Conservation (phyloP, 2,113 vertebrate genomes). For the Poeciliopsis turrubarensis region DNA sequence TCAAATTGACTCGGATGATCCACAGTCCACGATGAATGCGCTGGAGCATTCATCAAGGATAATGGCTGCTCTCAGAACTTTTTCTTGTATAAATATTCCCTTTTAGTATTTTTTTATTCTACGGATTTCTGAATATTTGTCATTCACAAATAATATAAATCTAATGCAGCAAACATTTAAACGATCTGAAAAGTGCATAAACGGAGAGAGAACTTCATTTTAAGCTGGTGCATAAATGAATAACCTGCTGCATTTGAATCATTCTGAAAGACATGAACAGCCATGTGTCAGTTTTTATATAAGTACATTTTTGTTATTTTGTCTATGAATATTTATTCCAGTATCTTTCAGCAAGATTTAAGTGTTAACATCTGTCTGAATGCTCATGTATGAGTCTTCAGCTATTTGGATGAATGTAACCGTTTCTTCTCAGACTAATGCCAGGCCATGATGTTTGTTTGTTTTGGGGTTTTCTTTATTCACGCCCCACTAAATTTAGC, state of each 20-base stretch:
- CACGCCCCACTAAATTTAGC: constrained; percentile 52
- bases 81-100: not conserved
- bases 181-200: not conserved
- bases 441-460: constrained; percentile 56
- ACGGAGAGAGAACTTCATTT: not conserved
- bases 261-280: constrained; percentile 3
- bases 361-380: constrained; percentile 33
- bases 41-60: too few relatives aligned
- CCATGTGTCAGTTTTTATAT: not conserved
- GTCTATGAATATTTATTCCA: constrained; percentile 21
- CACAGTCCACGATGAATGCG: too few relatives aligned
- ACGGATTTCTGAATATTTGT: not conserved
- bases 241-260: too few relatives aligned
- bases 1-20: not conserved
- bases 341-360: constrained; percentile 5
- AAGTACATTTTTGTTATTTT: not conserved
- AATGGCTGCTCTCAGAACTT: too few relatives aligned
- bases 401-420: constrained; percentile 1
- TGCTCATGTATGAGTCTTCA: constrained; percentile 9
- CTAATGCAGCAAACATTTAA: not conserved
- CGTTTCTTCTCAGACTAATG: constrained; percentile 46
- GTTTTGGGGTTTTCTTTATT: constrained; percentile 60
- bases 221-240: too few relatives aligned
- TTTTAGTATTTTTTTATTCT: not conserved
- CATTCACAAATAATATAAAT: not conserved